Base-by-base conservation (phyloP, 2,113 vertebrate genomes). In the Tetrax tetrax region DNA sequence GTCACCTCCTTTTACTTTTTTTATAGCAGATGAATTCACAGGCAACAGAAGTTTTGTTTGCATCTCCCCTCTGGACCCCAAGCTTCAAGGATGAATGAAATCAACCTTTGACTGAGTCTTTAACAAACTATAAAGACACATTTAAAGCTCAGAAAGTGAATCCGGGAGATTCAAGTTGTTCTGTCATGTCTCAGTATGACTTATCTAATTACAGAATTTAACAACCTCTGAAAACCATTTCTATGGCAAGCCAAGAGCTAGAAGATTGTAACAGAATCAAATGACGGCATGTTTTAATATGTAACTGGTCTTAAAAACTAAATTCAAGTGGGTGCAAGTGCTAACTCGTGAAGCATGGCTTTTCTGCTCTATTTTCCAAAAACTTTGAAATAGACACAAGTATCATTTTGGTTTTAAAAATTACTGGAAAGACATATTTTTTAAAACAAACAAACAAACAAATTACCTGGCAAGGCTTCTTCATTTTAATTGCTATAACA, bases 401-500 rank as follows among this genome's bases (percentile, higher is more conserved):
- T 78, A 97, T 60, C 2, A 75, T 89, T 94, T 92, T 96, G 80
- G 15, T 86, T 81, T 81, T 11, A 31, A 27, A 79, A 63, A 48
- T 38, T 0, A 69, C 23, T 41, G 60, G 31, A 86, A 50, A 85
- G 2, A 38, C 20, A 48, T 33, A 43, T 10, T 31, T 66, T 45
- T 63, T 43, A 43, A 43, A 43, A 66, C 45, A 72, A 64, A 77
- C 19, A 25, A 66, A 50, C 21, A n/a, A 56, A 60, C 5, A 87
- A 28, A 45, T 95, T 98, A 99, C 99, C 99, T 99, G 99, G 97
- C 99, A 99, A 38, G 99, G 99, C 7, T 97, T 98, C 98, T 99
- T 99, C 98, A 99, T 98, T 97, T 99, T 98, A 98, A 99, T 99
- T 97, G 99, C 98, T 96, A 99, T 98, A 83, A 99, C 98, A 56